phyloP scores from a whole-genome alignment of 2,888 invertebrate species.

The Leptinotarsa haldemani region DNA sequence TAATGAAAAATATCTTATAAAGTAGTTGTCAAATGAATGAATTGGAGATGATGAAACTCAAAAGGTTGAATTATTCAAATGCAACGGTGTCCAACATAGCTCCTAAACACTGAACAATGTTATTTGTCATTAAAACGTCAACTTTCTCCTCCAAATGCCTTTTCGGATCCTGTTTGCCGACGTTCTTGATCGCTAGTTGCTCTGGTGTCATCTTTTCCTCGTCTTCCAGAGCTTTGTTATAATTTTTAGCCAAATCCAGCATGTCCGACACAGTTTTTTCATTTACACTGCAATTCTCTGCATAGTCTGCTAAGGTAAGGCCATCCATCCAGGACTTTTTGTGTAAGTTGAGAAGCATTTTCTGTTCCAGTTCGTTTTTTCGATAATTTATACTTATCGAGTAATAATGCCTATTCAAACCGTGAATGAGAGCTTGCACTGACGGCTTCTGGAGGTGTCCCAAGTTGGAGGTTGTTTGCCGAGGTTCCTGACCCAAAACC shows the following conservation, averaged over 20 bases:
- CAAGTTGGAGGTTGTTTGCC: conserved; percentile 98
- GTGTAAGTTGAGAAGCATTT: conserved; percentile 98
- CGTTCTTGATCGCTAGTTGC: conserved; percentile 98
- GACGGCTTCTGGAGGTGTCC: conserved; percentile 99
- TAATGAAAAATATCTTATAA: conserved; percentile 31
- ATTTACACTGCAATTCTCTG: conserved; percentile 92
- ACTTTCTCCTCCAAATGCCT: conserved; percentile 99
- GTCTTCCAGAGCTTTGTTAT: conserved; percentile 91
- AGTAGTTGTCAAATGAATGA: conserved; percentile 20
- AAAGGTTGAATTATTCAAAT: conserved; percentile 74
- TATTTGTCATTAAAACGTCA: conserved; percentile 94
- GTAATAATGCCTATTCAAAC: conserved; percentile 98
- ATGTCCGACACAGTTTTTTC: conserved; percentile 95
- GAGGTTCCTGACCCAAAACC: conserved; percentile 97
- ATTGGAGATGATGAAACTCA: conserved; percentile 18
- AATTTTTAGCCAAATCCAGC: conserved; percentile 97
- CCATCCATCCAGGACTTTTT: conserved; percentile 99
- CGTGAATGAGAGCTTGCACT: conserved; percentile 98
- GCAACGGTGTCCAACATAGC: conserved; percentile 95
- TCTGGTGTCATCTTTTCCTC: conserved; percentile 99
- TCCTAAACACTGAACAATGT: conserved; percentile 97
- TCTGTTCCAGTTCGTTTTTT: conserved; percentile 98
- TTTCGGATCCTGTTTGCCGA: conserved; percentile 99
- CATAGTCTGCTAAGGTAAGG: conserved; percentile 88
- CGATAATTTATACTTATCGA: conserved; percentile 99